phyloP scores from a whole-genome alignment of 2,888 invertebrate species.

The Ophioninae sp. region DNA sequence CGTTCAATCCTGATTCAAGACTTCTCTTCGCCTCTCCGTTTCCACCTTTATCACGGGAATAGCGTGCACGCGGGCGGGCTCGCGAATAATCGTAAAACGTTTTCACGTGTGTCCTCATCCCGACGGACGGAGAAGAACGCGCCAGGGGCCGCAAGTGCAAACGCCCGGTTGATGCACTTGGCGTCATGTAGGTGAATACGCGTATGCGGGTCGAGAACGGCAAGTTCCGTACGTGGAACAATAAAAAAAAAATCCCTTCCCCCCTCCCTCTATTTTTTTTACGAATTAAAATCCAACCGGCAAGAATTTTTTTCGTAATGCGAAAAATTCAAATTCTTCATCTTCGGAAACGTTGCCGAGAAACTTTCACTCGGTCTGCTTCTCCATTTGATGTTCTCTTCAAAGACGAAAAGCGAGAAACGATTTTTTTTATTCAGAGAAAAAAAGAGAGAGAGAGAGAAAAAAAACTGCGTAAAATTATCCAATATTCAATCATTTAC shows the following conservation, averaged over 20 bases:
- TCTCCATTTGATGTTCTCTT: not conserved
- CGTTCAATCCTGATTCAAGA: not conserved
- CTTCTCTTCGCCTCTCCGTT: constrained; percentile 18
- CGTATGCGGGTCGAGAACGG: constrained; percentile 53
- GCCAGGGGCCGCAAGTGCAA: constrained; percentile 38
- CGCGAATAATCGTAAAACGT: constrained; percentile 61
- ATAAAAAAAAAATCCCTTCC: constrained; percentile 49
- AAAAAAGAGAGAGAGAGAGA: too few relatives aligned
- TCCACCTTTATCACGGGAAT: constrained; percentile 45
- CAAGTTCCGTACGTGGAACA: constrained; percentile 39
- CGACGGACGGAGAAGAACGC: constrained; percentile 19
- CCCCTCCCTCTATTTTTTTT: not conserved
- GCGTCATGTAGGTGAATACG: constrained; percentile 40
- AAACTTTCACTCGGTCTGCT: not conserved
- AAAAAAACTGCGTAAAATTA: too few relatives aligned
- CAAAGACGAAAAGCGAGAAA: not conserved
- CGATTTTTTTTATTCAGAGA: not conserved
- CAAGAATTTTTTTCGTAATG: not conserved
- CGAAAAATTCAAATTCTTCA: not conserved
- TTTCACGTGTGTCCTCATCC: constrained; percentile 39
- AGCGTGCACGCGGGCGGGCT: constrained; percentile 61
- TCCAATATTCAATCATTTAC: too few relatives aligned
- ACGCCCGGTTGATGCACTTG: constrained; percentile 44
- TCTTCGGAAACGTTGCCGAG: not conserved
- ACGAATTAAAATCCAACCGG: constrained; percentile 5